phyloP scores from a whole-genome alignment of 2,888 invertebrate genomes.

The Holacanthella duospinosa region DNA sequence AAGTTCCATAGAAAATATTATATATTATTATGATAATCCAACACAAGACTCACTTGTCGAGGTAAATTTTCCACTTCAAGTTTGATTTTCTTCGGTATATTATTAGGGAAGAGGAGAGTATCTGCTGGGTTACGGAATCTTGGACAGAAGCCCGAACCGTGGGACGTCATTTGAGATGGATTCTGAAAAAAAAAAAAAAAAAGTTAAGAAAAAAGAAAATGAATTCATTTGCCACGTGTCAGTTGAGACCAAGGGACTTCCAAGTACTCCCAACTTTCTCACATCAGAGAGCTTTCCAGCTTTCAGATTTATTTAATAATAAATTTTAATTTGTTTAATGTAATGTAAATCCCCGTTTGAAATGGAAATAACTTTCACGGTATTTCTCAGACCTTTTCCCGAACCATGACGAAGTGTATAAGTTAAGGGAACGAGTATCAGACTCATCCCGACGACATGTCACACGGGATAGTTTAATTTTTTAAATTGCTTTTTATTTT shows the following conservation, averaged over 20 bases:
- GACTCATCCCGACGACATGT: neutral
- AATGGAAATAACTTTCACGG: neutral
- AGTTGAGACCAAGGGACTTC: too few species aligned
- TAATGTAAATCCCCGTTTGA: neutral
- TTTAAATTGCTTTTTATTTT: conserved; percentile 3
- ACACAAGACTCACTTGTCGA: conserved; percentile 46
- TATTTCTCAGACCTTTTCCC: neutral
- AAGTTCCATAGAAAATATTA: neutral
- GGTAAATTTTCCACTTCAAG: conserved; percentile 84
- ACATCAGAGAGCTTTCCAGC: neutral
- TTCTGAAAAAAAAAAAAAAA: conserved; percentile 47
- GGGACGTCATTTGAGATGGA: conserved; percentile 49
- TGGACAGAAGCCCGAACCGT: conserved; percentile 62
- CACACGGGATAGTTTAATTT: conserved; percentile 1
- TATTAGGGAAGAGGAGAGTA: conserved; percentile 72
- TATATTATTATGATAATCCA: neutral
- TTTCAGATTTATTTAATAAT: neutral
- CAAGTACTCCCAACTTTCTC: neutral
- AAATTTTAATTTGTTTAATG: conserved; percentile 9
- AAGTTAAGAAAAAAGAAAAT: conserved; percentile 36
- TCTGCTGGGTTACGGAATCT: conserved; percentile 60
- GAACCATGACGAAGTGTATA: neutral
- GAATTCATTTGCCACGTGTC: neutral
- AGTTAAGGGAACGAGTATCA: neutral
- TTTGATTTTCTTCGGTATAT: conserved; percentile 76